phyloP scores from a whole-genome alignment of 1,140 invertebrate genomes.

The Platyscapa corneri region DNA sequence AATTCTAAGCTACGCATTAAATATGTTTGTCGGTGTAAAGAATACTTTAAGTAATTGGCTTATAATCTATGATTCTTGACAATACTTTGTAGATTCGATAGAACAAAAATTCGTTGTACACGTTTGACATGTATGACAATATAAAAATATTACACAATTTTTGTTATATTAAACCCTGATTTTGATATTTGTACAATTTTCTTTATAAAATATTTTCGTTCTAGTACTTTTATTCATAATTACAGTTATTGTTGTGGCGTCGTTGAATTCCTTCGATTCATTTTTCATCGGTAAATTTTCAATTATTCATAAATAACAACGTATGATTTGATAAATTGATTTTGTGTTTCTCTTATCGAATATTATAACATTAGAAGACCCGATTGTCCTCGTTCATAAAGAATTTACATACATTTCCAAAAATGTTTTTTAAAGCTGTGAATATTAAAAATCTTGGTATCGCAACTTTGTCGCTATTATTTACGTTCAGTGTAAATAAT shows the following conservation, averaged over 20 bases:
- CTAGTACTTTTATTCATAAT: background rate
- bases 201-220: conserved; percentile 2
- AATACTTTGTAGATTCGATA: conserved; percentile 12
- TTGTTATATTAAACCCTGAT: conserved; percentile 20
- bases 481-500: no score
- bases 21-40: background rate
- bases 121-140: background rate
- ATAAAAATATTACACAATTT: background rate
- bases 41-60: background rate
- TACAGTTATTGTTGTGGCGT: background rate
- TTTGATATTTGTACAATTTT: conserved; percentile 8
- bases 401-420: background rate
- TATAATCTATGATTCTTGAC: background rate
- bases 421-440: no score
- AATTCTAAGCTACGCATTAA: background rate
- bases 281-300: no score
- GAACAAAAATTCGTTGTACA: background rate
- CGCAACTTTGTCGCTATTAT: no score
- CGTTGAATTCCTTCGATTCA: no score
- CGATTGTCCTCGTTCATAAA: background rate
- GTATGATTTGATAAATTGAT: no score
- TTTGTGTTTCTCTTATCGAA: background rate
- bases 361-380: background rate
- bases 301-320: no score
- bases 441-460: no score